Base-by-base conservation (phyloP, 2,113 vertebrate species). In the Ammodramus savannarum region DNA sequence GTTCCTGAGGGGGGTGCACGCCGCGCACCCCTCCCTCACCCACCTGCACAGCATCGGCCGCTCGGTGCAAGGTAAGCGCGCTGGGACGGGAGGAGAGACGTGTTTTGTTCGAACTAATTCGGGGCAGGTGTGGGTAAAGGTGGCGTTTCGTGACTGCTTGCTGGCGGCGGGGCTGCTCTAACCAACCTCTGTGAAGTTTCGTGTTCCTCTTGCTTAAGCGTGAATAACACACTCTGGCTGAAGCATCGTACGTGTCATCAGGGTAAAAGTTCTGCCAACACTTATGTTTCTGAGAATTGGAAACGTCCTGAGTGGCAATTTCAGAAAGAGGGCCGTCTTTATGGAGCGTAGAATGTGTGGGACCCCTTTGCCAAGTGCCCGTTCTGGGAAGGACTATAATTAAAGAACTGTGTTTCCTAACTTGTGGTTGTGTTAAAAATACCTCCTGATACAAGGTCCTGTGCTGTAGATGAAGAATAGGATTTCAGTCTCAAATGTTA, bases 21-120 rank as follows among this genome's bases (percentile, higher is more conserved):
- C 34, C 76, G 93, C 90, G 5, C 90, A 98, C 95, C 92, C 97
- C 20, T 89, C 96, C 23, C 65, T 99, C 95, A 98, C 98, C 3
- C 90, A 98, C 94, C 66, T 99, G 65, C 97, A 98, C 97, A 99
- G 98, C 87, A 96, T 99, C 76, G 98, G 98, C 12, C 97, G 96
- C 3, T 99, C 98, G 4, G 98, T 99, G 55, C 89, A 96, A 98
- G 98, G 98, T 98, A 97, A 76, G 96, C 22, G 25, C 5, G 20
- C 12, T 3, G 23, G 49, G 15, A 6, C 9, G 16, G 4, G 22
- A 1, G 16, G 4, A 16, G 7, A 10, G 38, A 48, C 31, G 7
- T 5, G 81, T 57, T 36, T 10, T 12, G 6, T 5, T 49, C 23
- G 9, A 0, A 21, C 15, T 15, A 4, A 32, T 1, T 1, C 1